These are phyloP conservation scores for Platysteira castanea DNA, from an alignment of 2,113 vertebrate genomes.

Conservation along the genomic window DNA sequence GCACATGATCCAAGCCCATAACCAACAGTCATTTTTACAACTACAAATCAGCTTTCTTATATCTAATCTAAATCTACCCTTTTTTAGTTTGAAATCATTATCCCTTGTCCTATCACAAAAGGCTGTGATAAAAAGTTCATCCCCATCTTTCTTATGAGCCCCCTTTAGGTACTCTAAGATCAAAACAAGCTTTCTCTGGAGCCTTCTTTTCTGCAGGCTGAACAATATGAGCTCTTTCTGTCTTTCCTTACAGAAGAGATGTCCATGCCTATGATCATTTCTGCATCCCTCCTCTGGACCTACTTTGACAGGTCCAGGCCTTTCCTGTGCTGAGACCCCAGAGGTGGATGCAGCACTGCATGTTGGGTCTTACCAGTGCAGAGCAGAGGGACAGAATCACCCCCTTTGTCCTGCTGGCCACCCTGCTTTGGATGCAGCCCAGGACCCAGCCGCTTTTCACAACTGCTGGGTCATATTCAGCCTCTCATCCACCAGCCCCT, in stretches of 20 bases:
- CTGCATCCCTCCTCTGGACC: not conserved
- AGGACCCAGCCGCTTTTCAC: not conserved
- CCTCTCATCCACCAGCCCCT: not conserved
- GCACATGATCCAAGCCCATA: not conserved
- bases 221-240: not conserved
- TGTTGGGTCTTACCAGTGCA: not conserved
- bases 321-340: not conserved
- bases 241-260: not conserved
- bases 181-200: not conserved
- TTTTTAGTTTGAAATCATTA: not conserved
- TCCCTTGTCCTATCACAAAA: not conserved
- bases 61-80: not conserved
- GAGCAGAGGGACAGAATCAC: not conserved
- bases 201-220: not conserved
- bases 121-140: not conserved
- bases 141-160: not conserved
- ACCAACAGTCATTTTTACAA: not conserved
- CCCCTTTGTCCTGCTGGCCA: not conserved
- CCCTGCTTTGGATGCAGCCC: fast-evolving
- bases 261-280: not conserved
- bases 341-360: not conserved
- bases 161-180: too few species aligned
- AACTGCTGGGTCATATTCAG: not conserved
- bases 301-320: not conserved
- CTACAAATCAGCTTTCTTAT: not conserved